Evolutionary conservation across 2,797 vertebrate genomes (phyloP).

Genomic region (Crax fasciolata): DNA sequence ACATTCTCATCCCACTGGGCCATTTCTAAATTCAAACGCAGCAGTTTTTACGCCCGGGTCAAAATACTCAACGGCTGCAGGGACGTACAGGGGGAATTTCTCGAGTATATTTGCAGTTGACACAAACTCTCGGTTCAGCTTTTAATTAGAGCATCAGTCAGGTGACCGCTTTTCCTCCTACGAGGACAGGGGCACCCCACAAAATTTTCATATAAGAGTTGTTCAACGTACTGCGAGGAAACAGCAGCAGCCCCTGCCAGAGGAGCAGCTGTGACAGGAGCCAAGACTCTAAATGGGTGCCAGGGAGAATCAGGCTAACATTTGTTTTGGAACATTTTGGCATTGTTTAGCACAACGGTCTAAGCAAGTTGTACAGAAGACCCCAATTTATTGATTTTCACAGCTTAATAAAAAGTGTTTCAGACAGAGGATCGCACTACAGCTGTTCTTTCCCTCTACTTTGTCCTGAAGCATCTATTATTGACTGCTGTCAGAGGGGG

Average conservation of each 20-base stretch:
- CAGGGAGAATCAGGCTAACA: not conserved
- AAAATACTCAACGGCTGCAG: slow-evolving; percentile 39
- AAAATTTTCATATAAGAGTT: not conserved
- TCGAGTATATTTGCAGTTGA: not conserved
- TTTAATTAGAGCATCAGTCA: not conserved
- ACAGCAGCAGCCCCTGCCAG: rapidly evolving
- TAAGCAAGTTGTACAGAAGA: not conserved
- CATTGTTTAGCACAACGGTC: not conserved
- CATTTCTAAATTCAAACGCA: slow-evolving; percentile 74
- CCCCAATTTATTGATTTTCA: not conserved
- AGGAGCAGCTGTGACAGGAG: not conserved
- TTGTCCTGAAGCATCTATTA: not conserved
- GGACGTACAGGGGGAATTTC: slow-evolving; percentile 4
- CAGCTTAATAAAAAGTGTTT: not conserved
- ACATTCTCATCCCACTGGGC: slow-evolving; percentile 77
- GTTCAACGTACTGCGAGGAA: not conserved
- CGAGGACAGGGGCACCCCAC: not conserved
- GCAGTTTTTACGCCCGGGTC: slow-evolving; percentile 49
- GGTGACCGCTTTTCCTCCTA: not conserved
- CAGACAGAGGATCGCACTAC: not conserved
- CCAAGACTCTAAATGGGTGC: not conserved
- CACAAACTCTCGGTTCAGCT: not conserved
- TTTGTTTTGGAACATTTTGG: not conserved
- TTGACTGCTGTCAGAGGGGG: not conserved
- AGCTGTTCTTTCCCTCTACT: not conserved